Conservation (phyloP, 2,888 invertebrate species). For the Cynaeus angustus region DNA sequence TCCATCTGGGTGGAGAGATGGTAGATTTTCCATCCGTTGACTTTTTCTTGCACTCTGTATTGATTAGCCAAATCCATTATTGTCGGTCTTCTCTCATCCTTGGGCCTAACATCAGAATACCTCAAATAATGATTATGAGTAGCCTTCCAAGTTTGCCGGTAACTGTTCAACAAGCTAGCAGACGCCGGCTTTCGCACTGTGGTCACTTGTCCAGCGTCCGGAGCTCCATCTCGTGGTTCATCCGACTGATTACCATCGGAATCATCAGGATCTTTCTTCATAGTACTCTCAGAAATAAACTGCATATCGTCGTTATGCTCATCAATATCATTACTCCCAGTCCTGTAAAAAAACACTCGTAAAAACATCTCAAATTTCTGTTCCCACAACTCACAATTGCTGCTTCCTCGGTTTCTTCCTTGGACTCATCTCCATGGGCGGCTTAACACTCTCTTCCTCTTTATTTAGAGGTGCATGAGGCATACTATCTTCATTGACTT, state of each 20-base stretch:
- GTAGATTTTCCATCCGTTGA: conserved; percentile 96
- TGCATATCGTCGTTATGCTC: conserved; percentile 77
- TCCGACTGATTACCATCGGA: conserved; percentile 68
- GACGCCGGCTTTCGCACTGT: conserved; percentile 69
- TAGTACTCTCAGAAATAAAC: conserved; percentile 74
- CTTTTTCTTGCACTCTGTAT: conserved; percentile 88
- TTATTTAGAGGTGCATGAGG: conserved; percentile 65
- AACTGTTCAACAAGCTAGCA: conserved; percentile 76
- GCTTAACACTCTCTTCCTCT: conserved; percentile 70
- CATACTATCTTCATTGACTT: conserved; percentile 73
- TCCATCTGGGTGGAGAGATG: conserved; percentile 95
- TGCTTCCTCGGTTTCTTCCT: conserved; percentile 95
- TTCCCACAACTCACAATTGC: conserved; percentile 80
- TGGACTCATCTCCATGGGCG: conserved; percentile 81
- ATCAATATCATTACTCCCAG: conserved; percentile 74
- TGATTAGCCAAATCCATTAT: conserved; percentile 94
- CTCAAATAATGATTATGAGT: conserved; percentile 82
- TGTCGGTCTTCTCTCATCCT: conserved; percentile 89
- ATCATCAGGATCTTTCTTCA: conserved; percentile 69
- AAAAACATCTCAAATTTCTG: too few relatives aligned
- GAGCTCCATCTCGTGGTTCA: conserved; percentile 66
- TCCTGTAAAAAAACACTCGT: conserved; percentile 63
- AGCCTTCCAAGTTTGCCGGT: conserved; percentile 82
- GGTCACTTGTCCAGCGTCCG: conserved; percentile 63
- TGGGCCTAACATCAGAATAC: conserved; percentile 88